Base-by-base conservation (phyloP, 1,140 invertebrate genomes). In the Drosophila suzukii region DNA sequence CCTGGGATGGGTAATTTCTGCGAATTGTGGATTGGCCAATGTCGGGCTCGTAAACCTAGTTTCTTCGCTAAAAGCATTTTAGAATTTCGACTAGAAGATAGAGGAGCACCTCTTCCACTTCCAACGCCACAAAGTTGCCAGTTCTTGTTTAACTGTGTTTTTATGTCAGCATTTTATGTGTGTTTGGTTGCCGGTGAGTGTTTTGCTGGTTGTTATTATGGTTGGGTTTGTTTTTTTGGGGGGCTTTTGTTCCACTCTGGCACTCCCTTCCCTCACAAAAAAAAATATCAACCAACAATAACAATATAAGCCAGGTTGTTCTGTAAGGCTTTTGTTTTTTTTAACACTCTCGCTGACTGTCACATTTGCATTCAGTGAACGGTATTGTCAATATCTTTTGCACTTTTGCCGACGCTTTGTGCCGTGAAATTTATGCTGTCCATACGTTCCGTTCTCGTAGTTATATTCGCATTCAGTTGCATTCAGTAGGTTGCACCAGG, bases 361-460 rank as follows among this genome's bases (percentile, higher is more conserved):
- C 57, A 68, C 75, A 84, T 86, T 88, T 88, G 83, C 79, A 88
- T 86, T 77, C 66, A 60, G 70, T 79, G 75, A 80, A 83, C 72
- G 61, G 51, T 56, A 79, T 79, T 85, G 82, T 78, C 75, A 82
- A 85, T 85, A 78, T 82, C 62, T 78, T 51, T 73, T 58, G 47
- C 59, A 51, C 75, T 43, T 78, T 78, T 55, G 70, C 70, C 41
- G 44, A 44, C 51, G 53, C 62, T 60, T 63, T 70, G 80, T 66
- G 80, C 53, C 75, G 63, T 76, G 82, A 67, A 86, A 88, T 85
- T 88, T 88, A 89, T 88, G 84, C 76, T 53, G 50, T 54, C 53
- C 67, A 51, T 51, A 44, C 43, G 43, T 44, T 44, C 43, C n/a
- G 8, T 10, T 11, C 15, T 20, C n/a, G 43, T 44, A 20, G 43